These are phyloP conservation scores for Smithornis capensis DNA, from an alignment of 2,113 vertebrate genomes.

Conservation along the genomic window DNA sequence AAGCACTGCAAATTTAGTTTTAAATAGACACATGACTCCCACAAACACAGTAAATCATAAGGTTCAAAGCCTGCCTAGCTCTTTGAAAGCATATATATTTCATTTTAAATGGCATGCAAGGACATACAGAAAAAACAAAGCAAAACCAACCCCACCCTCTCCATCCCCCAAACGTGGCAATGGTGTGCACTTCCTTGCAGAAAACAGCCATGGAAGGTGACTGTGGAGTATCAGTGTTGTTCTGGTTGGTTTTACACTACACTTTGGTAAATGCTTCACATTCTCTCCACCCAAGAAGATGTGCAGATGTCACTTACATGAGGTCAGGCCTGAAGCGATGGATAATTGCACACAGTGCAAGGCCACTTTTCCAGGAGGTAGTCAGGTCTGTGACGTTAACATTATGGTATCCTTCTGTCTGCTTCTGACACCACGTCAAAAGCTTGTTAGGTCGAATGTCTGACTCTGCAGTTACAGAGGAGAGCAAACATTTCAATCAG, in stretches of 20 bases:
- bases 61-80: background rate
- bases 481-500: background rate
- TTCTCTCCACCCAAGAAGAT: background rate
- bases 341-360: conserved; percentile 91
- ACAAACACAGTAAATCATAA: background rate
- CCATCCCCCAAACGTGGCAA: background rate
- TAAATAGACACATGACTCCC: background rate
- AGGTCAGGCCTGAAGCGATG: conserved; percentile 92
- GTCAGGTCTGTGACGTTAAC: conserved; percentile 85
- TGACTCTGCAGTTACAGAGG: conserved; percentile 76
- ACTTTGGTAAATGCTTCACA: background rate
- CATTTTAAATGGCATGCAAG: background rate
- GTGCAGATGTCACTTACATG: conserved; percentile 79
- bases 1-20: background rate
- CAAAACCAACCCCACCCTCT: background rate
- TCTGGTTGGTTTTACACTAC: background rate
- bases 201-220: background rate
- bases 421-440: conserved; percentile 94
- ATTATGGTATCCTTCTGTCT: conserved; percentile 87
- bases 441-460: conserved; percentile 90
- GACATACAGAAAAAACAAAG: background rate
- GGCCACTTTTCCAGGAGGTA: conserved; percentile 88
- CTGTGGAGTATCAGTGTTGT: background rate
- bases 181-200: background rate
- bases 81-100: conserved; percentile 12